These are phyloP conservation scores for Epizoanthus scotinus DNA, from an alignment of 92 coral and sea anemone genomes.

Conservation along the genomic window DNA sequence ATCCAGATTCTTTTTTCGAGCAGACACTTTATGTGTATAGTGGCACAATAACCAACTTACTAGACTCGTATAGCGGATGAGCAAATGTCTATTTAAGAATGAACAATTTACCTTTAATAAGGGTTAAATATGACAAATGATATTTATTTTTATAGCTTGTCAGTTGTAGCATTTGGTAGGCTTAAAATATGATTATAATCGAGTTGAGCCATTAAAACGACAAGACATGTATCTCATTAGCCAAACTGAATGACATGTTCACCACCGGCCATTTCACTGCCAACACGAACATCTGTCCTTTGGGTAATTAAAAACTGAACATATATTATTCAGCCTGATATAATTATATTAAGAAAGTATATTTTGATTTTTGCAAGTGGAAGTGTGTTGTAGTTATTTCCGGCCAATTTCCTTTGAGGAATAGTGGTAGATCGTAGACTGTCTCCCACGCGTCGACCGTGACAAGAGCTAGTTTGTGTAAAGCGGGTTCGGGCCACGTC, in stretches of 20 bases:
- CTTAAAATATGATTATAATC: slow-evolving; percentile 40
- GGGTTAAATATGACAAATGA: slow-evolving; percentile 24
- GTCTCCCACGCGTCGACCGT: slow-evolving; percentile 33
- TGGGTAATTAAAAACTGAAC: slow-evolving; percentile 38
- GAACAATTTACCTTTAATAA: slow-evolving; percentile 33
- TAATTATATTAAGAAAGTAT: slow-evolving; percentile 43
- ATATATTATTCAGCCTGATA: slow-evolving; percentile 22
- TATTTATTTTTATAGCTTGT: slow-evolving; percentile 27
- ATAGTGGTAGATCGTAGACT: slow-evolving; percentile 18
- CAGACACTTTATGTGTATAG: neutral
- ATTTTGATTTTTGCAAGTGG: slow-evolving; percentile 39
- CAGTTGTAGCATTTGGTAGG: slow-evolving; percentile 28
- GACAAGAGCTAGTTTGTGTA: slow-evolving; percentile 1
- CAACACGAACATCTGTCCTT: slow-evolving; percentile 27
- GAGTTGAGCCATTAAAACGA: slow-evolving; percentile 20
- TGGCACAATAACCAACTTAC: neutral
- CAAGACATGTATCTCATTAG: slow-evolving; percentile 36
- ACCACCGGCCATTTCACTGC: slow-evolving; percentile 27
- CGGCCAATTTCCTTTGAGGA: slow-evolving; percentile 43
- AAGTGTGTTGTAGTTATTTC: slow-evolving; percentile 30
- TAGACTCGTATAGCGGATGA: neutral
- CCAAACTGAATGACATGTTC: slow-evolving; percentile 8
- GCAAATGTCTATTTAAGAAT: slow-evolving; percentile 8
- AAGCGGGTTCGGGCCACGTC: slow-evolving; percentile 5
- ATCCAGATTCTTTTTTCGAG: neutral